phyloP scores from a whole-genome alignment of 2,888 invertebrate species.

The Philaethria dido region DNA sequence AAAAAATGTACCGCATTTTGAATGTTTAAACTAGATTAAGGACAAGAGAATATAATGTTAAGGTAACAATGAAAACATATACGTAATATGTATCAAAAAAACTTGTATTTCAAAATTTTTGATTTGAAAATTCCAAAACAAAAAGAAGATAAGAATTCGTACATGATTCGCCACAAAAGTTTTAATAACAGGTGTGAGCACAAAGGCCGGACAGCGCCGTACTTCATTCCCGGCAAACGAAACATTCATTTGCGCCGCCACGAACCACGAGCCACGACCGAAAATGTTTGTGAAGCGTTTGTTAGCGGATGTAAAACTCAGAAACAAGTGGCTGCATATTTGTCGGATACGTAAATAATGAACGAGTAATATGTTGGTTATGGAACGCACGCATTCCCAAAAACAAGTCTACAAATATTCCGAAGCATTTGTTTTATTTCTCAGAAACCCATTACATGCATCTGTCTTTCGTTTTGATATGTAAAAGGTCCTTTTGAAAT shows the following conservation, averaged over 20 bases:
- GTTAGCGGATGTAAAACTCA: slow-evolving; percentile 44
- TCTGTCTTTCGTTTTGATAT: slow-evolving; percentile 15
- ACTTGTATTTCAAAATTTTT: not conserved
- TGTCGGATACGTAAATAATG: slow-evolving; percentile 42
- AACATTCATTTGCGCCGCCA: slow-evolving; percentile 54
- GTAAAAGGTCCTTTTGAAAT: slow-evolving; percentile 9
- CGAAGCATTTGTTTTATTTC: slow-evolving; percentile 21
- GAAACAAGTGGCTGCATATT: slow-evolving; percentile 33
- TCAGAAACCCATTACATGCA: slow-evolving; percentile 19
- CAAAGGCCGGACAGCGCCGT: slow-evolving; percentile 59
- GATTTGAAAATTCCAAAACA: slow-evolving; percentile 16
- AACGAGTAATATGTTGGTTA: slow-evolving; percentile 30
- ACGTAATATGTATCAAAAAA: not conserved
- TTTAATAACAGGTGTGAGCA: slow-evolving; percentile 67
- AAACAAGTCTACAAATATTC: slow-evolving; percentile 14
- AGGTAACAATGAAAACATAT: too few species aligned
- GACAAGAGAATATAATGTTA: too few species aligned
- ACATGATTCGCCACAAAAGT: slow-evolving; percentile 51
- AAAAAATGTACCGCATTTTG: too few species aligned
- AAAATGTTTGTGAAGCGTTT: slow-evolving; percentile 54
- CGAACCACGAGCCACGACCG: slow-evolving; percentile 39
- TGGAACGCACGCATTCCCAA: slow-evolving; percentile 27
- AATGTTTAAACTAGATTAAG: too few species aligned
- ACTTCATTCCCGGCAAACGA: slow-evolving; percentile 54
- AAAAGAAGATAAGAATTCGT: slow-evolving; percentile 35